Evolutionary conservation across 1,140 invertebrate species (phyloP).

Genomic region (Microplitis demolitor): DNA sequence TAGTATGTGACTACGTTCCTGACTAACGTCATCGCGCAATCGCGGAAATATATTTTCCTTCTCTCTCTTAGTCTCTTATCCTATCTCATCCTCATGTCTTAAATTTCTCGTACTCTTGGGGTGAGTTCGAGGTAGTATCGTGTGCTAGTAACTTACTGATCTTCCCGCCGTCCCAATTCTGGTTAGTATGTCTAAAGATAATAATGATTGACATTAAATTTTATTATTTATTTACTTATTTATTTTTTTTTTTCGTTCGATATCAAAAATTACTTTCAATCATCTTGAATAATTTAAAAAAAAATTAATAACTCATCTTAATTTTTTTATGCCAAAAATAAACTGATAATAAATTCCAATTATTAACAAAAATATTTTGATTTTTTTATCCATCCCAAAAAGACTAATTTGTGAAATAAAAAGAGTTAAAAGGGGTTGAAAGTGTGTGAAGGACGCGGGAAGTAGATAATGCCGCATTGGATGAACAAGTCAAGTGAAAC

Average conservation of each 20-base stretch:
- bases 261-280: too few relatives aligned
- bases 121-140: slow-evolving; percentile 39
- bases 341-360: too few relatives aligned
- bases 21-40: slow-evolving; percentile 24
- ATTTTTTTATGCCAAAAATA: too few relatives aligned
- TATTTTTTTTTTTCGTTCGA: neutral
- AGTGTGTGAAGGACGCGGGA: slow-evolving; percentile 1
- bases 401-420: neutral
- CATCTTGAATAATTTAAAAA: too few relatives aligned
- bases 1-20: slow-evolving; percentile 2
- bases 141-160: slow-evolving; percentile 60
- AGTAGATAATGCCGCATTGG: slow-evolving; percentile 49
- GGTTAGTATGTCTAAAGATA: slow-evolving; percentile 49
- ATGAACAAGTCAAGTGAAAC: slow-evolving; percentile 37
- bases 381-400: neutral
- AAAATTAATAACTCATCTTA: too few relatives aligned
- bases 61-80: neutral
- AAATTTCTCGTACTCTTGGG: neutral
- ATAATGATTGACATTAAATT: neutral
- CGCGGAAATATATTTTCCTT: slow-evolving; percentile 16
- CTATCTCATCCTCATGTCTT: neutral
- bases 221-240: neutral
- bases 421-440: slow-evolving; percentile 14
- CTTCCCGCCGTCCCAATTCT: slow-evolving; percentile 48
- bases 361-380: too few relatives aligned